phyloP scores from a whole-genome alignment of 2,888 invertebrate species.

The Dorcus parallelipipedus region DNA sequence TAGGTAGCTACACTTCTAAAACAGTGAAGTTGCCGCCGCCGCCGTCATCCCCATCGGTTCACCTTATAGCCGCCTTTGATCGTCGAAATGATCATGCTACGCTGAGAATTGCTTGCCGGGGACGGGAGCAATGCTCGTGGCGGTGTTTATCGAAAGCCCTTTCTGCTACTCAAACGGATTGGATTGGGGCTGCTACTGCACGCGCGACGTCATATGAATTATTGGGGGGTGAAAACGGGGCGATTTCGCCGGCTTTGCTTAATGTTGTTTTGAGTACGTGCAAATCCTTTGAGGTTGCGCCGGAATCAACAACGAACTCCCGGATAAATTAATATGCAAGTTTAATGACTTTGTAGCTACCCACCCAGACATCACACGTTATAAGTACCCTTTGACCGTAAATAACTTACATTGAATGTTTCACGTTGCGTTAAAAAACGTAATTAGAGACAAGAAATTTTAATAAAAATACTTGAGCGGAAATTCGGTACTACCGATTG shows the following conservation, averaged over 20 bases:
- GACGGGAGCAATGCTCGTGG: background rate
- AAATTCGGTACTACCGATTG: background rate
- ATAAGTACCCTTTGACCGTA: background rate
- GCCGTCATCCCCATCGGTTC: conserved; percentile 3
- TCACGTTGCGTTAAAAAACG: too few relatives aligned
- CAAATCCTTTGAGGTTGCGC: conserved; percentile 8
- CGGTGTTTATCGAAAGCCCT: background rate
- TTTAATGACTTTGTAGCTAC: background rate
- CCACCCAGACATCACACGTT: background rate
- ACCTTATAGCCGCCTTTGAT: conserved; percentile 12
- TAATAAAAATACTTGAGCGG: too few relatives aligned
- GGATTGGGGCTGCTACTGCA: background rate
- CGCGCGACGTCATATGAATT: conserved; percentile 5
- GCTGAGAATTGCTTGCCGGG: background rate
- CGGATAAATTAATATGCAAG: too few relatives aligned
- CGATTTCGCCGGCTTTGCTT: conserved; percentile 6
- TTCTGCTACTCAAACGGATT: background rate
- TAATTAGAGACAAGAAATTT: too few relatives aligned
- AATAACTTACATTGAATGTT: background rate
- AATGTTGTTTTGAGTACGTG: conserved; percentile 2
- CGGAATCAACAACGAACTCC: background rate
- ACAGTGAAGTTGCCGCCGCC: background rate
- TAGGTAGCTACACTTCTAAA: too few relatives aligned
- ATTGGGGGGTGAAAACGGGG: conserved; percentile 9
- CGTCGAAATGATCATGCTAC: conserved; percentile 8